Evolutionary conservation across 2,797 vertebrate genomes (phyloP), one percentile per base, ranked within the genome.

Genomic region (Chaunax sp.): DNA sequence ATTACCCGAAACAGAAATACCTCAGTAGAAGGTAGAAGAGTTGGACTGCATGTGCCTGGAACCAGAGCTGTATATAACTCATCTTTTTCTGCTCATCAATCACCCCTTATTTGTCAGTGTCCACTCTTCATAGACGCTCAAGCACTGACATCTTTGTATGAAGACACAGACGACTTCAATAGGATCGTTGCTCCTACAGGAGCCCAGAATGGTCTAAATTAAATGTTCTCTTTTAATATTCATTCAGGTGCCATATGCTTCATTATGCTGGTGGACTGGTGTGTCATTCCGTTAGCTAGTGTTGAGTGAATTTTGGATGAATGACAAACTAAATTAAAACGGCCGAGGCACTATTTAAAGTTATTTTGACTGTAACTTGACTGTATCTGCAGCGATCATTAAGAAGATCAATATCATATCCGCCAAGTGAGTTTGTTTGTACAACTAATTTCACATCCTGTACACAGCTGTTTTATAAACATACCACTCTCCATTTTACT

Each of bases 291-390:
- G n/a, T n/a, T n/a, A n/a, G n/a, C 28, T 30, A 30, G 28, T 30
- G 28, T 30, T 30, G 28, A 11, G 26, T 58, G 23, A 26, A 64
- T 51, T 49, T 64, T 18, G 7, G 25, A 49, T 43, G 20, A 56
- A 1, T 11, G 20, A 5, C 20, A 18, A 51, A n/a, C n/a, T n/a
- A 30, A 50, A 2, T 15, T 0, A 8, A 53, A 18, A 20, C 7
- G 40, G 10, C 16, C 3, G 14, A n/a, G 40, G 2, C 18, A 45
- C 9, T 15, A 15, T 40, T 38, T 23, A 33, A 49, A 50, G 15
- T n/a, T 23, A n/a, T n/a, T n/a, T n/a, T n/a, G n/a, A n/a, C n/a
- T n/a, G n/a, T n/a, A n/a, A n/a, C n/a, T n/a, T n/a, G n/a, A n/a
- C n/a, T n/a, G n/a, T n/a, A n/a, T n/a, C n/a, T n/a, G n/a, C n/a